A percentile compares a stretch with the other conserved stretches of the same genome.
Conservation (phyloP, 2,797 vertebrate species). For the Dallia pectoralis region DNA sequence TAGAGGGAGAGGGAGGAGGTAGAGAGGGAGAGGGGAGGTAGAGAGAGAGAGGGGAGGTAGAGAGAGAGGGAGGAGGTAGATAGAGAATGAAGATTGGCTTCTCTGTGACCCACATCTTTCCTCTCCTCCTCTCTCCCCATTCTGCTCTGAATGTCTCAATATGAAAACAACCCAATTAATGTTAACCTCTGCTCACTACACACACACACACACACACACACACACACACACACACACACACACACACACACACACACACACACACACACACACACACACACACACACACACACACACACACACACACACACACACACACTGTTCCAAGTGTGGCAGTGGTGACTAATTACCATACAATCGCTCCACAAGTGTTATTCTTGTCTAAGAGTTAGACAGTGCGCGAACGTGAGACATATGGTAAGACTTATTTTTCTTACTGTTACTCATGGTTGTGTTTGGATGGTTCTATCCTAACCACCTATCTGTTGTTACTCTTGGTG, state of each 20-base stretch:
- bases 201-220: too few species aligned
- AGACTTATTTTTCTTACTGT: conserved; percentile 21
- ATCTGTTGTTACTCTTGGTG: conserved; percentile 43
- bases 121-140: conserved; percentile 34
- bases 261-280: too few species aligned
- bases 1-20: conserved; percentile 47
- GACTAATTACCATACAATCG: conserved; percentile 75
- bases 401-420: not conserved
- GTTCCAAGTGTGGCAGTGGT: conserved; percentile 65
- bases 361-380: conserved; percentile 58
- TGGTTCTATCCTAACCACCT: conserved; percentile 40
- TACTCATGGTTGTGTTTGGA: conserved; percentile 30
- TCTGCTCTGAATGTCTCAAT: conserved; percentile 71
- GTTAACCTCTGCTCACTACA: conserved; percentile 60
- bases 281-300: not conserved
- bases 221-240: too few species aligned
- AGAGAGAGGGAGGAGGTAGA: conserved; percentile 33
- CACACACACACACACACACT: conserved; percentile 2
- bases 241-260: not conserved
- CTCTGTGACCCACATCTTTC: conserved; percentile 68
- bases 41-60: not conserved
- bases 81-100: conserved; percentile 59
- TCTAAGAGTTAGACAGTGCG: conserved; percentile 16
- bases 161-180: conserved; percentile 77
- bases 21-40: conserved; percentile 19